Evolutionary conservation across 2,797 vertebrate genomes (phyloP).

Genomic region (Hybognathus amarus): DNA sequence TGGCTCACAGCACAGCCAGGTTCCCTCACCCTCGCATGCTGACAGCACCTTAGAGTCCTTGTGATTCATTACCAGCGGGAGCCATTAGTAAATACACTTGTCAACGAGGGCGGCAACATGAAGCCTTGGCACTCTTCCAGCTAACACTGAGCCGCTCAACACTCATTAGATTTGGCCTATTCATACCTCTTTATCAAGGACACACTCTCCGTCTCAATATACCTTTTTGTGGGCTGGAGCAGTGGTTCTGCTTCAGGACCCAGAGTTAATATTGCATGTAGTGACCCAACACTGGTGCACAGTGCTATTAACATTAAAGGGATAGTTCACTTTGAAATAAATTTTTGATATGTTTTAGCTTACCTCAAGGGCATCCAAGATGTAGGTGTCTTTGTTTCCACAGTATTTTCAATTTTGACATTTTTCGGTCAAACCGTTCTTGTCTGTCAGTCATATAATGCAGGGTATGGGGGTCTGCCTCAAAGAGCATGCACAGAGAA

Average conservation of each 20-base stretch:
- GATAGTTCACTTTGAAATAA: too few relatives aligned
- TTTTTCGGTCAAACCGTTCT: too few relatives aligned
- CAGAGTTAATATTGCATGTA: not conserved
- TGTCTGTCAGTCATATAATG: too few relatives aligned
- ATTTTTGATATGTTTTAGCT: too few relatives aligned
- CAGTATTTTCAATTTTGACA: too few relatives aligned
- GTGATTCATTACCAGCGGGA: conserved; percentile 43
- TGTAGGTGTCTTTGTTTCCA: too few relatives aligned
- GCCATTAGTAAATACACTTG: conserved; percentile 40
- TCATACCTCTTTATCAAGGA: conserved; percentile 15
- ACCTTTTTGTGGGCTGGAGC: not conserved
- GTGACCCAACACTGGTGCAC: not conserved
- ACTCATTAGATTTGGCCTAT: conserved; percentile 22
- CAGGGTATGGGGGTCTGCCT: too few relatives aligned
- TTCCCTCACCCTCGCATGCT: conserved; percentile 15
- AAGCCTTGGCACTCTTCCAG: conserved; percentile 37
- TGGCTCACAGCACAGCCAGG: not conserved
- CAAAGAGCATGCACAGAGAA: too few relatives aligned
- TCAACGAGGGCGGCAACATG: conserved; percentile 22
- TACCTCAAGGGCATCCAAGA: too few relatives aligned
- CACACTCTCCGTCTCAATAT: not conserved
- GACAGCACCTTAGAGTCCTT: conserved; percentile 33
- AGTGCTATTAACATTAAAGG: too few relatives aligned
- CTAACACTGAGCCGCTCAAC: not conserved
- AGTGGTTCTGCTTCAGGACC: not conserved